Conservation (phyloP, 2,888 invertebrate species). For the Rhyacophila evoluta region DNA sequence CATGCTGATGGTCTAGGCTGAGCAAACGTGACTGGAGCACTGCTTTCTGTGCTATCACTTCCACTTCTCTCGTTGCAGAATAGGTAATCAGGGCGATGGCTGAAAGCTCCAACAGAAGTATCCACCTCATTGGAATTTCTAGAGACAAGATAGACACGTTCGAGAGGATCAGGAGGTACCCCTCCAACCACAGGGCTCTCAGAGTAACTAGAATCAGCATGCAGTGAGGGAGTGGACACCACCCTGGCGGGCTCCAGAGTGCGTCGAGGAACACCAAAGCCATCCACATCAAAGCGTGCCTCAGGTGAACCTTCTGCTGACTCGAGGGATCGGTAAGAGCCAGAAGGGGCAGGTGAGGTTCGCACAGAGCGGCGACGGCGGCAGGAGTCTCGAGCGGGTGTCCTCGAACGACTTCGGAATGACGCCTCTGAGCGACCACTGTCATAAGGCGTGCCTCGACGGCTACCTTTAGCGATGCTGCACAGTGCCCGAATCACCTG, state of each 20-base stretch:
- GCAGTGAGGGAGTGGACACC: constrained; percentile 58
- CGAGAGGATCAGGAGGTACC: not conserved
- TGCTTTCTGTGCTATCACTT: not conserved
- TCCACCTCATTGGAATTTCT: not conserved
- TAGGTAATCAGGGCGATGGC: constrained; percentile 23
- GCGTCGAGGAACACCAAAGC: constrained; percentile 58
- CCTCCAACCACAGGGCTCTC: constrained; percentile 20
- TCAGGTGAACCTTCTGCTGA: constrained; percentile 58
- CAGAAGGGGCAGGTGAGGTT: constrained; percentile 63
- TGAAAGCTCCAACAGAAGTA: constrained; percentile 20
- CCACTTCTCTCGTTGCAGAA: constrained; percentile 33
- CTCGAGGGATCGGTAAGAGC: constrained; percentile 58
- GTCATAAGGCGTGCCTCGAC: constrained; percentile 45
- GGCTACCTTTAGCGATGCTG: constrained; percentile 65
- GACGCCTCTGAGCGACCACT: constrained; percentile 59
- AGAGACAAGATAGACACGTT: constrained; percentile 28
- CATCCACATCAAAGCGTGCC: constrained; percentile 59
- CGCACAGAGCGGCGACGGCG: constrained; percentile 59
- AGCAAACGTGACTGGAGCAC: constrained; percentile 26
- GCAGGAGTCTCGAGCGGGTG: constrained; percentile 62
- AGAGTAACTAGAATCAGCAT: constrained; percentile 57
- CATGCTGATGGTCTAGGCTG: constrained; percentile 15
- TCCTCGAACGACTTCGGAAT: constrained; percentile 60
- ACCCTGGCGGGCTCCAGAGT: constrained; percentile 51
- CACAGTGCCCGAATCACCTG: constrained; percentile 87